Base-by-base conservation (phyloP, 2,888 invertebrate species). In the Leptogaster cylindrica region DNA sequence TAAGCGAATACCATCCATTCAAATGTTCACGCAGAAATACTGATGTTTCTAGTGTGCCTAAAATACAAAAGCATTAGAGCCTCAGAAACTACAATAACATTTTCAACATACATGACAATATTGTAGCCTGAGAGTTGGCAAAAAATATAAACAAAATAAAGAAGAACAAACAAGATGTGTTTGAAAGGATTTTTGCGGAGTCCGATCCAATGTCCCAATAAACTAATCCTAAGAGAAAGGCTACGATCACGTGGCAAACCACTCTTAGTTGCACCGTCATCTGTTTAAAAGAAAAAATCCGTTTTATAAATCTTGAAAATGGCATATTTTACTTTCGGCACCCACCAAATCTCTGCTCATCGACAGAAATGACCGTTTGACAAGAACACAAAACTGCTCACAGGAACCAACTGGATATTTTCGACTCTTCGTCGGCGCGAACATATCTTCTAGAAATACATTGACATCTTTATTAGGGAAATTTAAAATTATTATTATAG, bases 91-190 rank as follows among this genome's bases (percentile, higher is more conserved):
- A 16, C 6, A 41, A 1, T 10, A 16, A 18, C 16, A 20, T 3
- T 36, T 20, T 41, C 10, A 68, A 87, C 92, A 90, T 84, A 95
- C 96, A 95, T 66, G 90, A 89, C 46, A 95, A 87, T 51, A 92
- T 88, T 48, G 94, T 91, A 6, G 93, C 89, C 84, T 93, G 95
- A 75, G 95, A 91, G 5, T 96, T 92, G 10, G 93, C 95, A 77
- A 93, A 92, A 89, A 95, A 94, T 51, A 96, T 85, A 81, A 97
- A 97, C 85, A 97, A 88, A 58, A 94, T 86, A 70, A 90, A 89
- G 81, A 94, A 97, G 83, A 93, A 95, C 44, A 96, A 83, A 76
- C 90, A 91, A 77, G 93, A 93, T 73, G 90, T 90, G 78, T 95
- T 97, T 78, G 93, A 90, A 70, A 89, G 83, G 12, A 90, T 87